Conservation (phyloP, 2,797 vertebrate species). For the Chloroceryle amazona region DNA sequence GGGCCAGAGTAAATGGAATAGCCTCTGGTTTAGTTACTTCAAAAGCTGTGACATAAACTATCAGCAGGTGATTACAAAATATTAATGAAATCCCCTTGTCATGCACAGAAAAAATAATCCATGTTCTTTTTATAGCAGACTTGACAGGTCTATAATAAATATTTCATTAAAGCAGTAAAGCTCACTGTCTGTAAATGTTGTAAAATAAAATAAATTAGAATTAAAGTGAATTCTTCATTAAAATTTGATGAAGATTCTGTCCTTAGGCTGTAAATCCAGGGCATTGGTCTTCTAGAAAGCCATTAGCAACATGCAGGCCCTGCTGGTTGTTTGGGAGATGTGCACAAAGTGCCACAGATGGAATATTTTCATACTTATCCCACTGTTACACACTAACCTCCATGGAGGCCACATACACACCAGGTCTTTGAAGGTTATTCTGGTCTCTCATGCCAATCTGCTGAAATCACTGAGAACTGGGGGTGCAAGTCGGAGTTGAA, state of each 20-base stretch:
- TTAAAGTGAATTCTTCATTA: constrained; percentile 43
- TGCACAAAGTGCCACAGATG: background rate
- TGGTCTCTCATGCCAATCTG: background rate
- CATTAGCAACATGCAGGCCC: background rate
- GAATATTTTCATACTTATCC: background rate
- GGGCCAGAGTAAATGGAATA: background rate
- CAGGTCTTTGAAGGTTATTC: background rate
- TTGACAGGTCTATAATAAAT: background rate
- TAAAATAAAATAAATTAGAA: constrained; percentile 39
- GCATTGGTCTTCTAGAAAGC: background rate
- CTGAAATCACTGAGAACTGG: background rate
- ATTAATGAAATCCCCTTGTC: background rate
- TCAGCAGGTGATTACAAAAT: background rate
- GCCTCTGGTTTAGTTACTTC: background rate
- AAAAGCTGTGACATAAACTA: background rate
- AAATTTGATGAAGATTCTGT: constrained; percentile 19
- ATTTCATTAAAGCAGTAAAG: constrained; percentile 5
- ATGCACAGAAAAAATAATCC: background rate
- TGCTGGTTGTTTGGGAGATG: background rate
- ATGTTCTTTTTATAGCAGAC: background rate
- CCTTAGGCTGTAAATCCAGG: constrained; percentile 5
- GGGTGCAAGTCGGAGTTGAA: background rate
- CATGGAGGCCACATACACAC: background rate
- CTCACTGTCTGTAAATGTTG: constrained; percentile 3
- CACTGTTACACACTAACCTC: background rate